Base-by-base conservation (phyloP, 2,888 invertebrate species). In the Caenorhabditis afra region DNA sequence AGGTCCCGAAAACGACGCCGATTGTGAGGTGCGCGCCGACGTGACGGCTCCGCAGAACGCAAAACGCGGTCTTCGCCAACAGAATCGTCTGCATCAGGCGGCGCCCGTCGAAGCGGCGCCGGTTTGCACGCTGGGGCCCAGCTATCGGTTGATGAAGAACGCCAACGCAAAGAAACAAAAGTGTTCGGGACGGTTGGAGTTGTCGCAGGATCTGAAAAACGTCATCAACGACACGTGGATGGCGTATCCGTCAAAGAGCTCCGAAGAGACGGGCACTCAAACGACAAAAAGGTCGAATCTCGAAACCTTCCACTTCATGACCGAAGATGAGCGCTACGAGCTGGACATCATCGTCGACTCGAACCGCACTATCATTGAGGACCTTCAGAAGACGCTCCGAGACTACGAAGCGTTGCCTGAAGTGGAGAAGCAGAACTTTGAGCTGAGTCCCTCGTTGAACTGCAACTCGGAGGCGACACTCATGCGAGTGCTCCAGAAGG, bases 241-340 rank as follows among this genome's bases (percentile, higher is more conserved):
- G 0, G 97, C 97, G 0, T 98, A 98, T 91, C 98, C 99, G 0
- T 96, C 97, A 0, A 99, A 98, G 98, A 96, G 97, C 3, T 88
- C 88, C 5, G 99, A 99, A 91, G 99, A 99, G 90, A 97, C 97
- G 0, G 96, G 97, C 0, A 97, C 97, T 91, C 97, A 98, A 16
- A 96, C 97, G 65, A 96, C 96, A 0, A 93, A 97, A 52, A 99
- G 99, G 92, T 98, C 97, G 0, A 95, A 96, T 89, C 97, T 95
- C 89, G 99, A 99, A 90, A 99, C 99, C 91, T 96, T 95, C 88
- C 97, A 99, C 90, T 99, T 97, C 91, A 93, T 95, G 16, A 96
- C 96, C 91, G 99, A 99, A 91, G 99, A 99, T 91, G 99, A 99
- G 91, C 93, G 97, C 86, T 97, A 96, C 92, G 97, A 97, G 93